These are phyloP conservation scores for Agelaius tricolor DNA, from an alignment of 2,113 vertebrate genomes.

Conservation along the genomic window DNA sequence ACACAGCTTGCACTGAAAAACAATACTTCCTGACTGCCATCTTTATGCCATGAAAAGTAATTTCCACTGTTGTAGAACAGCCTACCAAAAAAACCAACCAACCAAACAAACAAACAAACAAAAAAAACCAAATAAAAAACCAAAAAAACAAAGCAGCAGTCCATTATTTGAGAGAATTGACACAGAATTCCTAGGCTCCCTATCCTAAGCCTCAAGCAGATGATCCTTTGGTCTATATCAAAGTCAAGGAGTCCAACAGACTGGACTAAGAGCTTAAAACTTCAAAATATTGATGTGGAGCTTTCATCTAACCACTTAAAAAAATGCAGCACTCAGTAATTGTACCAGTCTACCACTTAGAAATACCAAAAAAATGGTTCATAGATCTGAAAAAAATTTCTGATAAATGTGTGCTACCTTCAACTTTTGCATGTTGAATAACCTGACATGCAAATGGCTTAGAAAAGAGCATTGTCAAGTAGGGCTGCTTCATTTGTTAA, in stretches of 20 bases:
- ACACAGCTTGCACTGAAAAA: background rate
- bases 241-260: constrained; percentile 1
- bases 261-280: background rate
- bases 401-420: background rate
- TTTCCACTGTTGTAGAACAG: background rate
- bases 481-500: background rate
- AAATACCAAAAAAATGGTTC: background rate
- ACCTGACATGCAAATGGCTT: background rate
- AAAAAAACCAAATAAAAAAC: no score
- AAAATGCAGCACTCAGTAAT: background rate
- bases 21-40: background rate
- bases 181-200: background rate
- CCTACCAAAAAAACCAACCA: background rate
- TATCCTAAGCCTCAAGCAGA: background rate
- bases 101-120: background rate
- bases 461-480: background rate
- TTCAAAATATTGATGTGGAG: background rate
- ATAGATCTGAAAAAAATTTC: background rate
- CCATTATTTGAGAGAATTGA: background rate
- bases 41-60: background rate
- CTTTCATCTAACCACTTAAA: background rate
- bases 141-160: background rate
- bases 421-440: background rate
- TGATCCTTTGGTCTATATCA: background rate
- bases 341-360: background rate